phyloP scores from a whole-genome alignment of 1,140 invertebrate genomes.

The Chrysoperla carnea region DNA sequence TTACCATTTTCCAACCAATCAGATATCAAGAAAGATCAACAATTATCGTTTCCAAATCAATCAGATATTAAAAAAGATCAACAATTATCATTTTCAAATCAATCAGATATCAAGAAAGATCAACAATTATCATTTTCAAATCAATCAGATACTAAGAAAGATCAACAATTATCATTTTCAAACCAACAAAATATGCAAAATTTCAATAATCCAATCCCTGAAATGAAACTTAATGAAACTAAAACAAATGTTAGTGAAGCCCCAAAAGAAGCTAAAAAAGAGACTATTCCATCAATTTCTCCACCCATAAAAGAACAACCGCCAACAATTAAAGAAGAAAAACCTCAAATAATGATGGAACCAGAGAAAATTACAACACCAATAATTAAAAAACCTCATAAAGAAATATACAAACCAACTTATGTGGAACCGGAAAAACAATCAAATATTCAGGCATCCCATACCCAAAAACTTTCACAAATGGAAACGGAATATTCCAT shows the following conservation, averaged over 20 bases:
- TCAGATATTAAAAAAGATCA: too few species aligned
- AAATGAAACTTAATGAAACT: too few species aligned
- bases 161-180: too few species aligned
- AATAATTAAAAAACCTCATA: slow-evolving; percentile 16
- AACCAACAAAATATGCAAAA: too few species aligned
- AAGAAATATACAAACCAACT: slow-evolving; percentile 17
- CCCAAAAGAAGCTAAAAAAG: neutral
- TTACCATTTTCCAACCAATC: too few species aligned
- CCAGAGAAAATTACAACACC: slow-evolving; percentile 20
- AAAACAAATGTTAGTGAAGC: neutral
- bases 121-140: too few species aligned
- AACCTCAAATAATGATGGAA: slow-evolving; percentile 19
- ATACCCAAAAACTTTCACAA: neutral
- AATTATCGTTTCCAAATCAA: too few species aligned
- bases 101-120: too few species aligned
- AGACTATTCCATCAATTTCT: neutral
- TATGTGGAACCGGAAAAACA: neutral
- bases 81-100: too few species aligned
- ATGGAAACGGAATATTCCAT: slow-evolving; percentile 10
- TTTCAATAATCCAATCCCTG: too few species aligned
- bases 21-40: too few species aligned
- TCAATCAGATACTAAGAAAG: too few species aligned
- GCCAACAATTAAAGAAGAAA: slow-evolving; percentile 20
- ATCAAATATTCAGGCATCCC: neutral
- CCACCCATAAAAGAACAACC: neutral